Evolutionary conservation across 1,140 invertebrate species (phyloP).

Genomic region (Tyrophagus putrescentiae): DNA sequence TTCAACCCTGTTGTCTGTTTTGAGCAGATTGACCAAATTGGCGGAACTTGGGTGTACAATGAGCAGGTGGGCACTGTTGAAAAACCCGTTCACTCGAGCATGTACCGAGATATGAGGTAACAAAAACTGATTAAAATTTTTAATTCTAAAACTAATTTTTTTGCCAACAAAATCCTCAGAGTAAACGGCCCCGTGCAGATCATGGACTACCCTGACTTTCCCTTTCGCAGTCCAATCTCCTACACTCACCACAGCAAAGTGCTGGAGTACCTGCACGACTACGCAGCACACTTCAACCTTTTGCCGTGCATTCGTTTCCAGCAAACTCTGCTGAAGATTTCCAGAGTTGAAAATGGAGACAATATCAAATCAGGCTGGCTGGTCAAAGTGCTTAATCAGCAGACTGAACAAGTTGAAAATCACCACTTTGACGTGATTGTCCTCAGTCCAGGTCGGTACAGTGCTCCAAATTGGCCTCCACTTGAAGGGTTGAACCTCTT

Average conservation of each 20-base stretch:
- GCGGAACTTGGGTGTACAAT: slow-evolving; percentile 74
- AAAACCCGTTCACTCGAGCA: slow-evolving; percentile 67
- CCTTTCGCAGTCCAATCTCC: slow-evolving; percentile 48
- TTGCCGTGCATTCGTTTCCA: slow-evolving; percentile 49
- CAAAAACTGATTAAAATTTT: neutral
- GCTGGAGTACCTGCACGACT: slow-evolving; percentile 58
- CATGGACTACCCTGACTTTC: slow-evolving; percentile 70
- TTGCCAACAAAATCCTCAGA: slow-evolving; percentile 37
- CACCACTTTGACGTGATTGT: slow-evolving; percentile 28
- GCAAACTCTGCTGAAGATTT: no score
- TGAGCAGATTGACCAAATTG: slow-evolving; percentile 54
- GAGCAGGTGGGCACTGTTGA: slow-evolving; percentile 46
- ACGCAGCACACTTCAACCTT: slow-evolving; percentile 54
- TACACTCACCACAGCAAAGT: slow-evolving; percentile 66
- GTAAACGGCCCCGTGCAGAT: slow-evolving; percentile 78
- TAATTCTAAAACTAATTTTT: slow-evolving; percentile 3
- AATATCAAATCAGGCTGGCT: no score
- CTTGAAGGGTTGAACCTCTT: slow-evolving; percentile 51
- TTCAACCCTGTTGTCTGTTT: slow-evolving; percentile 44
- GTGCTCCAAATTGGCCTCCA: slow-evolving; percentile 42
- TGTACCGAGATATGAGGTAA: slow-evolving; percentile 66
- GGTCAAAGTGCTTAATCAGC: slow-evolving; percentile 45
- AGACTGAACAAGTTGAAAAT: slow-evolving; percentile 32
- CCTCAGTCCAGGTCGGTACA: slow-evolving; percentile 36
- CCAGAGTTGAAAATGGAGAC: no score